A percentile compares a stretch with the other conserved stretches of the same genome.
Evolutionary conservation across 2,888 invertebrate species (phyloP).

Genomic region (Globia sparganii): DNA sequence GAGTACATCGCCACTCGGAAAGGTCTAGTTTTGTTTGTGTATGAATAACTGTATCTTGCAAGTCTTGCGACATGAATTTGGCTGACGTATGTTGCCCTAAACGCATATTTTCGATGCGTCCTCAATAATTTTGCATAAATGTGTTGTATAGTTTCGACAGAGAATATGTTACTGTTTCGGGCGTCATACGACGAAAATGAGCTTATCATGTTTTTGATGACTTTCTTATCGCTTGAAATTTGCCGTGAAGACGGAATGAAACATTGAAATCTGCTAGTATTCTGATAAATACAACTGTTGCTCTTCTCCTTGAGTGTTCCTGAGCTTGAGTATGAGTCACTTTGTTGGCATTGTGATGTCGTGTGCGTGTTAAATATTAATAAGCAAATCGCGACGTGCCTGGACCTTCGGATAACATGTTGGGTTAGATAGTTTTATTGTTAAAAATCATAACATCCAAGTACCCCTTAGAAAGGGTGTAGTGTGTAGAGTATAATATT

Average conservation of each 20-base stretch:
- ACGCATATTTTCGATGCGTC: conserved; percentile 52
- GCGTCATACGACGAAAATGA: conserved; percentile 61
- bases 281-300: conserved; percentile 58
- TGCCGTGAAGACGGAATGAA: conserved; percentile 54
- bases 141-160: conserved; percentile 1
- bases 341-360: conserved; percentile 85
- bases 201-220: conserved; percentile 70
- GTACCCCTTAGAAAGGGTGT: background rate
- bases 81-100: conserved; percentile 75
- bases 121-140: conserved; percentile 18
- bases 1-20: conserved; percentile 75
- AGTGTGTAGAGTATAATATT: background rate
- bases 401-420: conserved; percentile 63
- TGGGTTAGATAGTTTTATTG: conserved; percentile 45
- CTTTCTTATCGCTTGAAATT: conserved; percentile 68
- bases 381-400: conserved; percentile 76
- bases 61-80: conserved; percentile 81
- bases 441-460: background rate
- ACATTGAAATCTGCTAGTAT: conserved; percentile 50
- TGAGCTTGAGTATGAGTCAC: conserved; percentile 82
- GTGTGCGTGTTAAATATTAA: conserved; percentile 81
- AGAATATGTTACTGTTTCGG: conserved; percentile 53
- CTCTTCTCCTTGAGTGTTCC: conserved; percentile 57
- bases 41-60: conserved; percentile 86
- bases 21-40: conserved; percentile 84